Percentiles rank a stretch among this genome's conserved stretches.
phyloP scores from a whole-genome alignment of 2,888 invertebrate species.

The Dynastes maya region DNA sequence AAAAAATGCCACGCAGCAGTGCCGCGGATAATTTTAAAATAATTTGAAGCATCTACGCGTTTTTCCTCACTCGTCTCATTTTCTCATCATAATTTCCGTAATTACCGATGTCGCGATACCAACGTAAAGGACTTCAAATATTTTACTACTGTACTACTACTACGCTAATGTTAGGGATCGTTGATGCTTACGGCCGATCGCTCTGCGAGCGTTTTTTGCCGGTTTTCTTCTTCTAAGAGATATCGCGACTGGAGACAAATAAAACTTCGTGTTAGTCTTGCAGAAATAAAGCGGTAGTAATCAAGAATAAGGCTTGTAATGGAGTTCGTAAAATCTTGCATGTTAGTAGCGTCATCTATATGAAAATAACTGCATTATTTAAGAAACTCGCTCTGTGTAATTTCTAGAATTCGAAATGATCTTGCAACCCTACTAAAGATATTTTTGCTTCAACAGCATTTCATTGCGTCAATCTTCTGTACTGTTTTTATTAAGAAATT shows the following conservation, averaged over 20 bases:
- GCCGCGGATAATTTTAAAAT: constrained; percentile 24
- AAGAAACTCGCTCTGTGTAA: too few relatives aligned
- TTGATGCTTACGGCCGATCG: too few relatives aligned
- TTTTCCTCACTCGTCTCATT: not conserved
- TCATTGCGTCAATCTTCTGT: too few relatives aligned
- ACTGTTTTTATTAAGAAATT: too few relatives aligned
- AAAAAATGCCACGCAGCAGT: not conserved
- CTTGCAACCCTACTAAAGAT: too few relatives aligned
- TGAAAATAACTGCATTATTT: too few relatives aligned
- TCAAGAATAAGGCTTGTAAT: too few relatives aligned
- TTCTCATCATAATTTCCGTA: constrained; percentile 19
- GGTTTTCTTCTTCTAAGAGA: not conserved
- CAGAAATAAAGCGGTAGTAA: not conserved
- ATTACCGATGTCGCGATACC: constrained; percentile 6
- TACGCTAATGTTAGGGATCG: too few relatives aligned
- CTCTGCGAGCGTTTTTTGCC: not conserved
- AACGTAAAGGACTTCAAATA: constrained; percentile 1
- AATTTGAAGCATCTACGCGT: constrained; percentile 4
- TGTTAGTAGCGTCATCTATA: too few relatives aligned
- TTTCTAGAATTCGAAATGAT: too few relatives aligned
- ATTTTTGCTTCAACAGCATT: too few relatives aligned
- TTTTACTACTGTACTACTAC: not conserved
- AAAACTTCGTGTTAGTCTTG: not conserved
- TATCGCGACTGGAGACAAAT: not conserved
- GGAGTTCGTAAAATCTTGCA: too few relatives aligned